Evolutionary conservation across 2,113 vertebrate species (phyloP).

Genomic region (Epinephelus lanceolatus): DNA sequence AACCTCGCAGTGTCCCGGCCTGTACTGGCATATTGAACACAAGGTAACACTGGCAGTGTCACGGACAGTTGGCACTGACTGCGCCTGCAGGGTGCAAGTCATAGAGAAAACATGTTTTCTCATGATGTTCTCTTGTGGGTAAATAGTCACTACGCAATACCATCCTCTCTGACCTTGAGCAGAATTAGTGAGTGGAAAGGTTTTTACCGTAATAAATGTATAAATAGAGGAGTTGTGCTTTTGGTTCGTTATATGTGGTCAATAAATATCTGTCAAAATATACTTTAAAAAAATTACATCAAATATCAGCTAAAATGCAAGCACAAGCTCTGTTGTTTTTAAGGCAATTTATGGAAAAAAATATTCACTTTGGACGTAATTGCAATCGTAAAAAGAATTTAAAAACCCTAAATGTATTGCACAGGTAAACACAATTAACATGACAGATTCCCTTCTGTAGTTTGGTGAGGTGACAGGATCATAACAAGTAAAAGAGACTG

Average conservation of each 20-base stretch:
- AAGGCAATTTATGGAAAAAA: background rate
- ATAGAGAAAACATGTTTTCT: conserved; percentile 78
- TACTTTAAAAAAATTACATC: background rate
- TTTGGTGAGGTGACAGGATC: background rate
- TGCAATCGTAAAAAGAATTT: background rate
- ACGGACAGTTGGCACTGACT: conserved; percentile 56
- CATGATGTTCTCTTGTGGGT: conserved; percentile 58
- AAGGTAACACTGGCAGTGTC: conserved; percentile 56
- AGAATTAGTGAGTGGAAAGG: conserved; percentile 24
- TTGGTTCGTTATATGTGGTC: background rate
- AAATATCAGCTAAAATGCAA: background rate
- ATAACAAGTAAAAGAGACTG: background rate
- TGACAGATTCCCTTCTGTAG: background rate
- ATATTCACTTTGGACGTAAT: background rate
- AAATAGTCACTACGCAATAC: conserved; percentile 71
- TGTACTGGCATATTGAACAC: conserved; percentile 49
- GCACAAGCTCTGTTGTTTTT: background rate
- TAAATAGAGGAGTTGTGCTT: conserved; percentile 9
- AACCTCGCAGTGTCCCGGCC: conserved; percentile 42
- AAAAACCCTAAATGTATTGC: background rate
- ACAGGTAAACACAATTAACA: background rate
- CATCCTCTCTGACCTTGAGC: conserved; percentile 49
- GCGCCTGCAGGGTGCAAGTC: conserved; percentile 26
- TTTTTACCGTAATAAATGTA: conserved; percentile 20
- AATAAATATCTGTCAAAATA: background rate